These are phyloP conservation scores for Drosophila murphyi DNA, from an alignment of 1,140 invertebrate species.

Conservation along the genomic window DNA sequence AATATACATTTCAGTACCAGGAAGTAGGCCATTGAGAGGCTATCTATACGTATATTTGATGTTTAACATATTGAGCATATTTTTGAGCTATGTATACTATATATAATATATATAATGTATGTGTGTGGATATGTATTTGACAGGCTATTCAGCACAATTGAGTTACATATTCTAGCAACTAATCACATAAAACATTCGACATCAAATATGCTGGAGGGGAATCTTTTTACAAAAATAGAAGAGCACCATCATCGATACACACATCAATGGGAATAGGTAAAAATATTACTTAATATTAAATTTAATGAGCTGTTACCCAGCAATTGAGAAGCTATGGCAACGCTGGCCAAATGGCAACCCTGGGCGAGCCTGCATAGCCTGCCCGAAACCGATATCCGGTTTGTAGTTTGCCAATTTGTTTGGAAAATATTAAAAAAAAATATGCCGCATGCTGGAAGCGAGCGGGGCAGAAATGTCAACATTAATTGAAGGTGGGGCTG, in stretches of 20 bases:
- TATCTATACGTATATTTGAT: no score
- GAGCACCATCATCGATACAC: not conserved
- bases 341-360: constrained; percentile 38
- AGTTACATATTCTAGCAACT: no score
- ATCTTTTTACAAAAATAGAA: not conserved
- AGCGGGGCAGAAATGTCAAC: not conserved
- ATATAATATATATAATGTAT: no score
- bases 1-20: no score
- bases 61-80: no score
- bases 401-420: constrained; percentile 71
- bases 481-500: not conserved
- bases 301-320: constrained; percentile 60
- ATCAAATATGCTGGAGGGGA: constrained; percentile 22
- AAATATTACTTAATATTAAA: constrained; percentile 19
- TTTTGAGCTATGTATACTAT: no score
- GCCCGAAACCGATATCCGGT: constrained; percentile 58
- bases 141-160: no score
- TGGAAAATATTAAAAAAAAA: constrained; percentile 40
- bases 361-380: no score
- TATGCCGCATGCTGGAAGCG: constrained; percentile 41
- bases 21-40: no score
- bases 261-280: not conserved
- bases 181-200: not conserved
- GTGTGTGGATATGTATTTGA: no score
- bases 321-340: constrained; percentile 60